Conservation (phyloP, 2,797 vertebrate species). For the Urophycis tenuis region DNA sequence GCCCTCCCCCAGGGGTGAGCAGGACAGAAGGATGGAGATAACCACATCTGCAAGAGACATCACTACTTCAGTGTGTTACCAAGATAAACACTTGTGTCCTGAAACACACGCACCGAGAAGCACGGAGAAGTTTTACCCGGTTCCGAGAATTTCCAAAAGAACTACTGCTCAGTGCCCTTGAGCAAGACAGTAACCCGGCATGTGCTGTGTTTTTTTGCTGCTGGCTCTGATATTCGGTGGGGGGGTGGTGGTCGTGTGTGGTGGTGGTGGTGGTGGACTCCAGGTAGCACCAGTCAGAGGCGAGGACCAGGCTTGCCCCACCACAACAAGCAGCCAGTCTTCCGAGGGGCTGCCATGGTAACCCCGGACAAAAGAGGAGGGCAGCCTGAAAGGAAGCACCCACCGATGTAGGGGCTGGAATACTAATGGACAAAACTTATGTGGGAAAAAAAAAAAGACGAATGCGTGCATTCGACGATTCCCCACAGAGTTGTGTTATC, state of each 20-base stretch:
- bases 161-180: background rate
- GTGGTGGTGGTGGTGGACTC: background rate
- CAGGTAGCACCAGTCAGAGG: background rate
- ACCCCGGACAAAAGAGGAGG: slow-evolving; percentile 41
- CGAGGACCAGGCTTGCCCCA: slow-evolving; percentile 6
- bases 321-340: slow-evolving; percentile 20
- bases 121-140: background rate
- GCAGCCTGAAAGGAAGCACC: slow-evolving; percentile 23
- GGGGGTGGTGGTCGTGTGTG: too few relatives aligned
- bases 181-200: background rate
- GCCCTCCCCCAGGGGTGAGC: background rate
- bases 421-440: slow-evolving; percentile 41
- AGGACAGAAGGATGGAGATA: background rate
- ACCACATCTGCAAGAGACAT: background rate
- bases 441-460: slow-evolving; percentile 42
- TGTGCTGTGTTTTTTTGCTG: background rate
- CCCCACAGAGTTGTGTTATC: slow-evolving; percentile 25
- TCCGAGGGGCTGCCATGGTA: slow-evolving; percentile 39
- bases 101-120: background rate
- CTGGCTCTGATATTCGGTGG: background rate
- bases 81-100: background rate
- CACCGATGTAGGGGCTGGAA: slow-evolving; percentile 34
- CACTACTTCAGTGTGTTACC: background rate
- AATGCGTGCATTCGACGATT: slow-evolving; percentile 24
- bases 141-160: background rate